A percentile compares a stretch with the other conserved stretches of the same genome.
These are phyloP conservation scores for Calypte anna DNA, from an alignment of 2,113 vertebrate species.

Conservation along the genomic window DNA sequence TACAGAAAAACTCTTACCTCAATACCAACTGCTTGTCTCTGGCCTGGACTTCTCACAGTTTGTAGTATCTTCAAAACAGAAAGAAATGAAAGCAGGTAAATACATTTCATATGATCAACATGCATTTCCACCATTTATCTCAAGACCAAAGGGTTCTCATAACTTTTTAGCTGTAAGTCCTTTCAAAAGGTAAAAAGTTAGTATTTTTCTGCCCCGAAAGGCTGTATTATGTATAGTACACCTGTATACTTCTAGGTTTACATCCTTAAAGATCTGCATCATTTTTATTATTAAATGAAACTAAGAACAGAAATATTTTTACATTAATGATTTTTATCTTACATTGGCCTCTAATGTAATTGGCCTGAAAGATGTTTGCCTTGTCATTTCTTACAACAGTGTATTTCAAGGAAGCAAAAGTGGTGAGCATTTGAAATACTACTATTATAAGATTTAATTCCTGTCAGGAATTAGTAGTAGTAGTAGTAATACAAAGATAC, in stretches of 20 bases:
- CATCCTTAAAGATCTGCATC: not conserved
- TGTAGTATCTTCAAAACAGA: constrained; percentile 87
- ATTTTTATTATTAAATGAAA: not conserved
- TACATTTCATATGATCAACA: not conserved
- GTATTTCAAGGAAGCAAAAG: not conserved
- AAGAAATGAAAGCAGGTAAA: not conserved
- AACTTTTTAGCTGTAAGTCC: not conserved
- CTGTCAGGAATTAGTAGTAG: too few species aligned
- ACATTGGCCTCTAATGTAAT: not conserved
- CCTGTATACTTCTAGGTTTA: not conserved
- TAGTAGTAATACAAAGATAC: too few species aligned
- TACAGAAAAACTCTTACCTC: constrained; percentile 81
- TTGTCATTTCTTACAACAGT: not conserved
- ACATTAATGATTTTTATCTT: not conserved
- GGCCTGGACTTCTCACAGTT: constrained; percentile 89
- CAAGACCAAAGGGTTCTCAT: not conserved
- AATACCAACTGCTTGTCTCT: constrained; percentile 92
- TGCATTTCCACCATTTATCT: not conserved
- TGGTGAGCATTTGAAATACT: not conserved
- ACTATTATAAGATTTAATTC: not conserved
- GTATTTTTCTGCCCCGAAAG: not conserved
- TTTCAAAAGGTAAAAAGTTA: not conserved
- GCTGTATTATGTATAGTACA: not conserved
- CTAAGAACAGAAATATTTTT: not conserved
- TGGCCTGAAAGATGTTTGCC: too few species aligned